Base-by-base conservation (phyloP, 2,113 vertebrate genomes). In the Mustela nigripes region DNA sequence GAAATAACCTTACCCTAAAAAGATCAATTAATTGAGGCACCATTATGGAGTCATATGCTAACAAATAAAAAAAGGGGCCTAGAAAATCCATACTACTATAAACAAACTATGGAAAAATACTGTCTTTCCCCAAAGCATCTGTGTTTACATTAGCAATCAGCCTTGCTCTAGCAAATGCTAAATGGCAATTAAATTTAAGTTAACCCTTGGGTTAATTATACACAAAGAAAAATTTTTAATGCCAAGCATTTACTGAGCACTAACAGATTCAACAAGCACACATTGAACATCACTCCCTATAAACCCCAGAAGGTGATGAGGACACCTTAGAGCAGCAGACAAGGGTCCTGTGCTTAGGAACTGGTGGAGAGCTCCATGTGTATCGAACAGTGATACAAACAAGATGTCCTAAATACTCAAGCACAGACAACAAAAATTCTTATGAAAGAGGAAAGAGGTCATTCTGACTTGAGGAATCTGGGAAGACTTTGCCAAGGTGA, bases 161-260 rank as follows among this genome's bases (percentile, higher is more conserved):
- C 26, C 21, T 67, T 96, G 33, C 50, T 91, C 84, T 78, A 93
- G 60, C 78, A 92, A 96, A 21, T 56, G 31, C 71, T 91, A 85
- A 93, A 58, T 42, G 45, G 28, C 76, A 79, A 96, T 93, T 96
- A 98, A 92, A 84, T 94, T 80, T 96, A 63, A 86, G 91, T 89
- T 94, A 76, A 87, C 71, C 56, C 19, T 67, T 91, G 67, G 65
- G 53, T 89, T 95, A 95, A 96, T 1, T 60, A 28, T 69, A 83
- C 26, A 79, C 53, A 39, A 39, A 60, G 31, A 86, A 60, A 67
- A 81, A 94, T 9, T 79, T 33, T 62, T 86, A 45, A 67, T 58
- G 60, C 91, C 60, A 69, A 62, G 71, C 50, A 76, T 96, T 58
- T 74, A 83, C 74, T 45, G n/a, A 60, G 74, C 18, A 39, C 24